Percentiles rank a stretch among this genome's conserved stretches.
Conservation (phyloP, 2,113 vertebrate species). For the Zapornia atra region DNA sequence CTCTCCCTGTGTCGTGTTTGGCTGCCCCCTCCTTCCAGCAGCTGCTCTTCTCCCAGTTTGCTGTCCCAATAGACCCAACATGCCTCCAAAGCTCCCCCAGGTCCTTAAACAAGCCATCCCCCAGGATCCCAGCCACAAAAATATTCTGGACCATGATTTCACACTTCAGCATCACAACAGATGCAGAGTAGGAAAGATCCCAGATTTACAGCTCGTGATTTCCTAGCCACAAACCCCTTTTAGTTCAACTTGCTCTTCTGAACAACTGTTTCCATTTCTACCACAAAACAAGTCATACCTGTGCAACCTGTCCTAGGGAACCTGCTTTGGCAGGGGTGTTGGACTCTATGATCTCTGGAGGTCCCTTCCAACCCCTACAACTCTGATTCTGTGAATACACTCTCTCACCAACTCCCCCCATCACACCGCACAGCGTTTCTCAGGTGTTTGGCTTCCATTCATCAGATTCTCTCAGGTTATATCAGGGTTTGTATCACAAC, state of each 20-base stretch:
- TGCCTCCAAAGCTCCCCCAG: neutral
- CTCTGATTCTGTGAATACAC: no score
- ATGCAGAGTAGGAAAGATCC: neutral
- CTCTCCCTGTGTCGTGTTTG: neutral
- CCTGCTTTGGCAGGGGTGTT: no score
- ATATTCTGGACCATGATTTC: rapidly evolving
- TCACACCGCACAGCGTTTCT: rapidly evolving
- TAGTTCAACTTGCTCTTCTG: neutral
- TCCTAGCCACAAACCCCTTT: neutral
- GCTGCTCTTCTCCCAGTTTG: neutral
- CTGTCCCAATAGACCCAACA: neutral
- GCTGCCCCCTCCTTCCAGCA: neutral
- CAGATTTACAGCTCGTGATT: neutral
- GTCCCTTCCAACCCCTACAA: no score
- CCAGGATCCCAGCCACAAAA: neutral
- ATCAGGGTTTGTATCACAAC: rapidly evolving
- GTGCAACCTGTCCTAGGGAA: no score
- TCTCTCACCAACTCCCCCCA: neutral
- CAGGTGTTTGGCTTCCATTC: neutral
- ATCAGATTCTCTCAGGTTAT: rapidly evolving
- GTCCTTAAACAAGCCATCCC: neutral
- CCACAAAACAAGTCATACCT: neutral
- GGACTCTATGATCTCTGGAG: no score
- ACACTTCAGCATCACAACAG: neutral
- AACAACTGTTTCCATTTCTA: neutral